Evolutionary conservation across 2,113 vertebrate genomes (phyloP).

Genomic region (Neogobius melanostomus): DNA sequence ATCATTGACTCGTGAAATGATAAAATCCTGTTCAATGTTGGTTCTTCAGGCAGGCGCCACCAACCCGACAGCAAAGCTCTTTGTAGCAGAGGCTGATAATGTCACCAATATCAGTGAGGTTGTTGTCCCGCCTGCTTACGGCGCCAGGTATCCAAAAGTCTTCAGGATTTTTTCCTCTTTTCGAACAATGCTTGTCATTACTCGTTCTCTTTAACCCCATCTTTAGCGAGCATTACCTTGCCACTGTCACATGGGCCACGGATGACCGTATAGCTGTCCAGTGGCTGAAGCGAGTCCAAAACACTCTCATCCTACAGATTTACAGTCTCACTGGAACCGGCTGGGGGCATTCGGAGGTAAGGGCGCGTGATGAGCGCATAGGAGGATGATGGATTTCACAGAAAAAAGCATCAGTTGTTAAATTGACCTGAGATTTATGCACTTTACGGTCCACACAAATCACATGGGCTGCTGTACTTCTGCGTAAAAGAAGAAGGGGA

Average conservation of each 20-base stretch:
- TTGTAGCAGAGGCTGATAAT: slow-evolving; percentile 80
- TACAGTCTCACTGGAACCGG: slow-evolving; percentile 70
- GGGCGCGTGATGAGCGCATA: not conserved
- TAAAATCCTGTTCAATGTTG: not conserved
- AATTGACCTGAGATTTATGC: not conserved
- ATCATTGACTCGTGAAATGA: not conserved
- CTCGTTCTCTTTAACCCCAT: slow-evolving; percentile 5
- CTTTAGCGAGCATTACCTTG: slow-evolving; percentile 90
- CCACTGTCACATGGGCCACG: slow-evolving; percentile 88
- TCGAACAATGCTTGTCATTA: not conserved
- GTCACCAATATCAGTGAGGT: slow-evolving; percentile 69
- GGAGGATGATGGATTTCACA: not conserved
- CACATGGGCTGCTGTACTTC: not conserved
- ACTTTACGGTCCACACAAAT: not conserved
- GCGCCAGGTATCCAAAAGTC: slow-evolving; percentile 75
- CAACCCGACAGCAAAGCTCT: slow-evolving; percentile 87
- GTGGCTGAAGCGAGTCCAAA: slow-evolving; percentile 90
- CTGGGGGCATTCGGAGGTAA: slow-evolving; percentile 62
- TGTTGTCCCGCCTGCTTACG: slow-evolving; percentile 76
- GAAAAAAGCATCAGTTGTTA: not conserved
- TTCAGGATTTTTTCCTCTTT: not conserved
- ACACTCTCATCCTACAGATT: slow-evolving; percentile 82
- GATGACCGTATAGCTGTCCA: slow-evolving; percentile 86
- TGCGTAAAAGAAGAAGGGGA: not conserved
- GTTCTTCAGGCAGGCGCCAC: slow-evolving; percentile 85